Evolutionary conservation across 2,888 invertebrate genomes (phyloP).

Genomic region (Macrophya alboannulata): DNA sequence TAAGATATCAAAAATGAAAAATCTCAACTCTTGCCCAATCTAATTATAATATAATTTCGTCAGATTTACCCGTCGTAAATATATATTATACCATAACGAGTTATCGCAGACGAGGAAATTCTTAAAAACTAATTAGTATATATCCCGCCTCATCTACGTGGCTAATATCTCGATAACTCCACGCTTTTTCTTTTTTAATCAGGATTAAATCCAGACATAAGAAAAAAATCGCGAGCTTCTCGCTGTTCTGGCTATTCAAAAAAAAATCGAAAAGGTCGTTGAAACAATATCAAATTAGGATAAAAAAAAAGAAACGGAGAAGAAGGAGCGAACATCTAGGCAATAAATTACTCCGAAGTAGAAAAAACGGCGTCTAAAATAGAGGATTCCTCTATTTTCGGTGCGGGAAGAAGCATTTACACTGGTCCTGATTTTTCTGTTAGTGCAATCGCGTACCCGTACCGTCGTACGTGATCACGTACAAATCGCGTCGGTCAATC

Average conservation of each 20-base stretch:
- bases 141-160: not conserved
- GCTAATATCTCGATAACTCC: slow-evolving; percentile 18
- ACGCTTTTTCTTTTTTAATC: slow-evolving; percentile 28
- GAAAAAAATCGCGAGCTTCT: not conserved
- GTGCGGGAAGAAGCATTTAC: not conserved
- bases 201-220: not conserved
- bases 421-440: not conserved
- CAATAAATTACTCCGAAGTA: no score
- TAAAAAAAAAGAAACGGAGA: no score
- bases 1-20: slow-evolving; percentile 26
- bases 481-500: slow-evolving; percentile 47
- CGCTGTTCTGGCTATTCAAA: not conserved
- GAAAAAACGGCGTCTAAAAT: not conserved
- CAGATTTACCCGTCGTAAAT: slow-evolving; percentile 20
- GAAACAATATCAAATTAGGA: not conserved
- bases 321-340: no score
- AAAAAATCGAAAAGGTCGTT: not conserved
- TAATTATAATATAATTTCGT: slow-evolving; percentile 50
- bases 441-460: no score
- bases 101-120: slow-evolving; percentile 19
- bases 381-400: not conserved
- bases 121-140: slow-evolving; percentile 1
- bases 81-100: slow-evolving; percentile 26
- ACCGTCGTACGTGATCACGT: slow-evolving; percentile 23
- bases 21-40: slow-evolving; percentile 7